Evolutionary conservation across 2,797 vertebrate genomes (phyloP), one percentile per base, ranked within the genome.

Genomic region (Sphenodon punctatus): DNA sequence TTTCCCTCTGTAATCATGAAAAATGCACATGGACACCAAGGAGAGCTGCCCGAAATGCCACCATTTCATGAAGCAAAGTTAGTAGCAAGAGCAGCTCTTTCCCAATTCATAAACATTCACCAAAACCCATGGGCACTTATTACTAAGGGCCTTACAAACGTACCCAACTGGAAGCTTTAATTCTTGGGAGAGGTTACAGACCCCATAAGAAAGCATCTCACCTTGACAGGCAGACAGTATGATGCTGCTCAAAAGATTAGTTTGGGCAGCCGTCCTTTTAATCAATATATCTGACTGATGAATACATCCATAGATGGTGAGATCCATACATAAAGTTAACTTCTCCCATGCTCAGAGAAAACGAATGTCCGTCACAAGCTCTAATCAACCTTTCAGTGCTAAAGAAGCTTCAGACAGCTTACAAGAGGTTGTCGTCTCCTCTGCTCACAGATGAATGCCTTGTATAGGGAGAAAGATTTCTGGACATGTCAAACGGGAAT

Each of bases 1-100:
- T 95, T 96, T 95, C 94, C 91, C 88, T 91, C 94, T 91, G n/a
- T 96, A 96, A 96, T 95, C 95, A 96, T 95, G 95, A 96, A 95
- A 95, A 96, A 96, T 95, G 88, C 76, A 90, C 85, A 93, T 90
- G 10, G 81, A 88, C 92, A 75, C 90, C 82, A 82, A 85, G 78
- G 87, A 89, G 88, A 83, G 86, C 82, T 89, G 88, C 80, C 80
- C 67, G 70, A 82, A 36, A 73, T 51, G 2, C 83, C 78, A 84
- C 80, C 78, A 76, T 78, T 81, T 79, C 69, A 42, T 8, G 48
- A 89, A 87, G 78, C 1, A 5, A 48, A 89, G 91, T 78, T 66
- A 88, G 84, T 84, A 88, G 81, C 86, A 34, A 2, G 17, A 85
- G 91, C 88, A 90, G 87, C 86, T 88, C 84, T 15, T 12, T 19